Evolutionary conservation across 2,113 vertebrate genomes (phyloP).

Genomic region (Entomyzon cyanotis): DNA sequence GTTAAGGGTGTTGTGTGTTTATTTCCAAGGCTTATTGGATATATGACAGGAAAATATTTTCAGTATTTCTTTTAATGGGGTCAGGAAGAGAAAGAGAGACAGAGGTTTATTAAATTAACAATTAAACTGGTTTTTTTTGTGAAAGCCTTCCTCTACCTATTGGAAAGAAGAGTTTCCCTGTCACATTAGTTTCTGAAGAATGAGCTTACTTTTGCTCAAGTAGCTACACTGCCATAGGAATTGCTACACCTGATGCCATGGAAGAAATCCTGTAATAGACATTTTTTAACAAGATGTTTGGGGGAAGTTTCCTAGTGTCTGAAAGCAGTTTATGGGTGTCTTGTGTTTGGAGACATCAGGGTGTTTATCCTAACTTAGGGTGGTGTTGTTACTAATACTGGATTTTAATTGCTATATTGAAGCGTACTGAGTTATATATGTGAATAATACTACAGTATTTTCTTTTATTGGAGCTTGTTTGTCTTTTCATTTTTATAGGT

Average conservation of each 20-base stretch:
- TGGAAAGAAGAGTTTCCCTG: not conserved
- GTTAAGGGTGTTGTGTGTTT: not conserved
- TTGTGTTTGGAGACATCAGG: not conserved
- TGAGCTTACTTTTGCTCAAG: not conserved
- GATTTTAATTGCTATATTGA: not conserved
- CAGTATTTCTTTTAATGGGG: not conserved
- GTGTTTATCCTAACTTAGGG: not conserved
- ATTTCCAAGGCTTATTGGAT: not conserved
- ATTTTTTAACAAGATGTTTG: not conserved
- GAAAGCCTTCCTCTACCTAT: too few relatives aligned
- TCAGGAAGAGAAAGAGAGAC: not conserved
- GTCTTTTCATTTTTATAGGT: not conserved
- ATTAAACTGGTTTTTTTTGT: not conserved
- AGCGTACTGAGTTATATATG: not conserved
- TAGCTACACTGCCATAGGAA: not conserved
- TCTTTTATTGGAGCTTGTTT: not conserved
- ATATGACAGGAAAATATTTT: not conserved
- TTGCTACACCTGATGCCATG: not conserved
- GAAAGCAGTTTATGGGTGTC: not conserved
- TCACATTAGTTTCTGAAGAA: not conserved
- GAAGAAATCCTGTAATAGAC: not conserved
- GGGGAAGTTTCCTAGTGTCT: not conserved
- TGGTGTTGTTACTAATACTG: not conserved
- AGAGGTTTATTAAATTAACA: not conserved
- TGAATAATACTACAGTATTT: not conserved